These are phyloP conservation scores for Penaeus indicus DNA, from an alignment of 1,140 invertebrate species.

Conservation along the genomic window DNA sequence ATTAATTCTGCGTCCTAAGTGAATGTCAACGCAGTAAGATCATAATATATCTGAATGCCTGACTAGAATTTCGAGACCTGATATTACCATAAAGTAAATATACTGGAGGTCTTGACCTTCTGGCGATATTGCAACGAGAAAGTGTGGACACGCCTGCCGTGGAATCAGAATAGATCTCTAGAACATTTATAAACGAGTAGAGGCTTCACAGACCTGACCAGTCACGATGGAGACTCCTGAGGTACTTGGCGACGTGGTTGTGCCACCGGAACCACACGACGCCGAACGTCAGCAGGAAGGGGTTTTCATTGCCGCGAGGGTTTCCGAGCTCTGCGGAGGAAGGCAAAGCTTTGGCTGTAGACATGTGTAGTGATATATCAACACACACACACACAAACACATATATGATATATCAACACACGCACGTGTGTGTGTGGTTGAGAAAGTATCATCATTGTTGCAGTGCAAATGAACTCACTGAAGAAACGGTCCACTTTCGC, in stretches of 20 bases:
- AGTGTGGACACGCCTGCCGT: no score
- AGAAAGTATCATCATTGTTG: background rate
- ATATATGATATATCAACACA: background rate
- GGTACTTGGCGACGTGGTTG: slow-evolving; percentile 73
- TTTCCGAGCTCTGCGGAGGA: slow-evolving; percentile 75
- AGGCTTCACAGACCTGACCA: slow-evolving; percentile 68
- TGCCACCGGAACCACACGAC: slow-evolving; percentile 78
- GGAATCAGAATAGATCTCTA: no score
- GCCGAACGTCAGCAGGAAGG: slow-evolving; percentile 74
- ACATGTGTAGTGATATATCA: background rate
- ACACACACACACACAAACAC: no score
- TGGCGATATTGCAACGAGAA: no score
- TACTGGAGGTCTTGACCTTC: no score
- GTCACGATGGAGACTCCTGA: slow-evolving; percentile 69
- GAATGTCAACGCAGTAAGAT: no score
- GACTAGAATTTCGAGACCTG: no score
- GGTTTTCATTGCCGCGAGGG: slow-evolving; percentile 76
- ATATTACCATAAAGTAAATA: no score
- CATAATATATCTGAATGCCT: no score
- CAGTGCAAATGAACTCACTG: slow-evolving; percentile 71
- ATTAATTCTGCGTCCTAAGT: no score
- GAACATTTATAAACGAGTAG: background rate
- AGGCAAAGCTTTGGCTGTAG: background rate
- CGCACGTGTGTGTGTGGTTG: background rate
- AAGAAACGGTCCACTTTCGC: slow-evolving; percentile 74